These are phyloP conservation scores for Lagenorhynchus albirostris DNA, from an alignment of 2,113 vertebrate species.

Conservation along the genomic window DNA sequence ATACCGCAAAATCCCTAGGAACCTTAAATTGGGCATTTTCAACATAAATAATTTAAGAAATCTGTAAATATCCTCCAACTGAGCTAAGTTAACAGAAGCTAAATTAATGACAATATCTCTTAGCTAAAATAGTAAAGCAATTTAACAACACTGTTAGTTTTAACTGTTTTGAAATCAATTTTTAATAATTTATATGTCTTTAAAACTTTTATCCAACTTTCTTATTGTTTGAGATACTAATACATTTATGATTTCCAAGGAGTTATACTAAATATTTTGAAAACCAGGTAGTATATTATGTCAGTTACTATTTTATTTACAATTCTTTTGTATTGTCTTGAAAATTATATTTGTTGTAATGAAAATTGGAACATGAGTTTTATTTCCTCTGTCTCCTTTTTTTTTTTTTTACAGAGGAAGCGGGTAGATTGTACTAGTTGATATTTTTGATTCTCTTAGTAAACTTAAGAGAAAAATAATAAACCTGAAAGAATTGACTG, in stretches of 20 bases:
- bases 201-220: neutral
- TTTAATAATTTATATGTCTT: neutral
- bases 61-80: neutral
- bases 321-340: neutral
- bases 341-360: neutral
- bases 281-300: neutral
- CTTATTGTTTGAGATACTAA: neutral
- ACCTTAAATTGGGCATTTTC: neutral
- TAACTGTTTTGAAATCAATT: constrained; percentile 27
- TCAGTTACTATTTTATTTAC: neutral
- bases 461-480: neutral
- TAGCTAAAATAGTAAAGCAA: neutral
- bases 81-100: neutral
- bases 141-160: neutral
- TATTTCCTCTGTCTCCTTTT: neutral
- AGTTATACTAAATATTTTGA: neutral
- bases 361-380: neutral
- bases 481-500: neutral
- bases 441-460: neutral
- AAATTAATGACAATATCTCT: neutral
- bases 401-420: neutral
- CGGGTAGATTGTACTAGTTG: neutral
- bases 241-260: neutral
- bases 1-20: neutral
- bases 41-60: neutral